Evolutionary conservation across 2,888 invertebrate genomes (phyloP), one percentile per base, ranked within the genome.

Genomic region (Lysandra coridon): DNA sequence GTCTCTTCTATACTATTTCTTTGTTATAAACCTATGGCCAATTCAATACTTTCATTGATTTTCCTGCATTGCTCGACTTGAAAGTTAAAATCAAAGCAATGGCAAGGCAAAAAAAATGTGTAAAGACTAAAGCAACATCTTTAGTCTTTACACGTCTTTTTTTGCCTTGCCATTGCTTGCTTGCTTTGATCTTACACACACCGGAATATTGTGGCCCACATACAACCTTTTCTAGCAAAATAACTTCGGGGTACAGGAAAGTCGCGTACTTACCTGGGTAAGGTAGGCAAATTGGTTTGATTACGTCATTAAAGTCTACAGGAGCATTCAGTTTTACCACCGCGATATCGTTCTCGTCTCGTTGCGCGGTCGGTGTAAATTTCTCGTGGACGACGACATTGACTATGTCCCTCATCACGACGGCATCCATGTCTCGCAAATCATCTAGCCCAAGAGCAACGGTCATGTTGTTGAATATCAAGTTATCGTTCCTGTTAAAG

Each of bases 331-430:
- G 83, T 73, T 92, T 95, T 0, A 95, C 92, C 30, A 96, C 87
- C 0, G 96, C 95, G 73, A 96, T 95, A 83, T 96, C 96, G 82
- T 96, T 95, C 79, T 94, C 95, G 80, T 95, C 95, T 81, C 95
- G 87, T 0, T 94, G 88, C 1, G 92, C 88, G 73, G 95, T 93
- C 1, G 95, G 94, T 1, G 91, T 90, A 83, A 95, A 96, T 0
- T 83, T 81, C 80, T 95, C 92, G 82, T 95, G 95, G 73, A 95
- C 90, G n/a, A 89, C 86, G 7, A 91, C 89, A 0, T 85, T 74
- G 0, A 90, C 86, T 74, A 95, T 91, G 49, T 87, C 88, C 60
- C 93, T 86, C 73, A 88, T 85, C 78, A 89, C 88, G 1, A 95
- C 95, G 64, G 88, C 86, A 0, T 83, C 78, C 64, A 87, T 80